A percentile compares a stretch with the other conserved stretches of the same genome.
Conservation (phyloP, 2,888 invertebrate species). For the Sesia bembeciformis region DNA sequence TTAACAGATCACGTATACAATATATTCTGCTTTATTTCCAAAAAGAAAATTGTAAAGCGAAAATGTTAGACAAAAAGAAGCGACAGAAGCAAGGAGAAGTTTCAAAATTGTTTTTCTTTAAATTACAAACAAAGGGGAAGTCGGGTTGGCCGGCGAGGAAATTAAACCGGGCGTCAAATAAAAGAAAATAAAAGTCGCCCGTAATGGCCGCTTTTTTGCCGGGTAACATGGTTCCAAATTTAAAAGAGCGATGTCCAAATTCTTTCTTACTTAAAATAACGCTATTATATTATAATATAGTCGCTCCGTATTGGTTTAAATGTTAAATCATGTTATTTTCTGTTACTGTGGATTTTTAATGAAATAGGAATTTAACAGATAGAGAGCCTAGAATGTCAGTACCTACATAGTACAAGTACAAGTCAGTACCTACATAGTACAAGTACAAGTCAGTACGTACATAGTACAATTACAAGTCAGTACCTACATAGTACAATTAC, state of each 20-base stretch:
- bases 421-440: too few species aligned
- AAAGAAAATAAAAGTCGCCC: slow-evolving; percentile 26
- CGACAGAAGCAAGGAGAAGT: slow-evolving; percentile 21
- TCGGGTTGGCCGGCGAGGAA: slow-evolving; percentile 22
- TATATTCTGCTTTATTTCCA: not conserved
- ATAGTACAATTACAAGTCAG: too few species aligned
- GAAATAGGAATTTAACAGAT: too few species aligned
- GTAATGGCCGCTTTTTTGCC: slow-evolving; percentile 13
- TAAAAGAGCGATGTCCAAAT: slow-evolving; percentile 6
- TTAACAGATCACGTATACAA: not conserved
- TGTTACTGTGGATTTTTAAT: too few species aligned
- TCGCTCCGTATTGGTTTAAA: too few species aligned
- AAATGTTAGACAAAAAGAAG: slow-evolving; percentile 31
- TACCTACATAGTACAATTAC: too few species aligned
- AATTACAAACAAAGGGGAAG: slow-evolving; percentile 37
- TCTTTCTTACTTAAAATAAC: not conserved
- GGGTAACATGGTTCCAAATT: slow-evolving; percentile 3
- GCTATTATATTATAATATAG: too few species aligned
- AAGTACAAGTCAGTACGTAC: too few species aligned
- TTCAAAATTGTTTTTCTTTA: slow-evolving; percentile 46
- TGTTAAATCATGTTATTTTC: too few species aligned
- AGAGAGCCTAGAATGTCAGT: too few species aligned
- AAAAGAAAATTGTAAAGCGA: slow-evolving; percentile 15
- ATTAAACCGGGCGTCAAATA: slow-evolving; percentile 38
- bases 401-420: too few species aligned